Evolutionary conservation across 2,797 vertebrate genomes (phyloP).

Genomic region (Chaetophractus vellerosus): DNA sequence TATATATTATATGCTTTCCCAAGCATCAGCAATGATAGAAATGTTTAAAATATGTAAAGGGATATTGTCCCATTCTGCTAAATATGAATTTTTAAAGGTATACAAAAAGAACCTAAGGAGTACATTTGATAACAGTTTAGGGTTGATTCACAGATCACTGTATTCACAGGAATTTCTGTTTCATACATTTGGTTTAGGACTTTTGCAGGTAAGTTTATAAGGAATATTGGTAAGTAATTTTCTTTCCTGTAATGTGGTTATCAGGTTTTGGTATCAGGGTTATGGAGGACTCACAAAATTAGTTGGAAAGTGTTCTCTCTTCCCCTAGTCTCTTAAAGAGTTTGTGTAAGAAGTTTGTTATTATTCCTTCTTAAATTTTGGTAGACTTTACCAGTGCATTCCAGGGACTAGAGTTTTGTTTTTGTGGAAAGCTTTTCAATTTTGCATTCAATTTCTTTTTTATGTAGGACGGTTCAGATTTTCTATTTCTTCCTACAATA

Average conservation of each 20-base stretch:
- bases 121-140: background rate
- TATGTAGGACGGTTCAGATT: background rate
- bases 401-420: background rate
- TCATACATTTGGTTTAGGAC: background rate
- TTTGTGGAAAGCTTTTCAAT: background rate
- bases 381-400: background rate
- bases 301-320: background rate
- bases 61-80: background rate
- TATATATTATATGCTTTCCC: background rate
- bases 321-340: background rate
- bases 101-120: background rate
- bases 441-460: background rate
- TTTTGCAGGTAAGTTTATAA: background rate
- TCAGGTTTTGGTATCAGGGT: background rate
- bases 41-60: background rate
- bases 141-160: background rate
- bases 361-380: constrained; percentile 19
- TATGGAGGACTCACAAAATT: background rate
- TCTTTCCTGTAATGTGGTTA: background rate
- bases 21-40: background rate
- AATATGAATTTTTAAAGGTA: background rate
- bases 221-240: background rate
- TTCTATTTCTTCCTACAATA: background rate
- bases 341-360: background rate
- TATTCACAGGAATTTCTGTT: constrained; percentile 6